Base-by-base conservation (phyloP, 2,888 invertebrate species). In the Eupithecia inturbata region DNA sequence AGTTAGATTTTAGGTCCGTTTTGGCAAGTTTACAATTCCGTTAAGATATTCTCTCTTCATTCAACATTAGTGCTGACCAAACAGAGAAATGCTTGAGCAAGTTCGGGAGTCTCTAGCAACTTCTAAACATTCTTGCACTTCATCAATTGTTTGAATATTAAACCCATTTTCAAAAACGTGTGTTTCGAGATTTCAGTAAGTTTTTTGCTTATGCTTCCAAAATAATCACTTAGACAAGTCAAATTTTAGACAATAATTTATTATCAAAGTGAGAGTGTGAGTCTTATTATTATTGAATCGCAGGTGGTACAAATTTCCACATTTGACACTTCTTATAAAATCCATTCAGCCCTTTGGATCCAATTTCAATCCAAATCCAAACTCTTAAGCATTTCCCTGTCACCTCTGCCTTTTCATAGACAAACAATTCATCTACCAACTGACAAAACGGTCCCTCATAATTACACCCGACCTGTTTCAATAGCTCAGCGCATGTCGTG, bases 401-500 rank as follows among this genome's bases (percentile, higher is more conserved):
- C 26, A 9, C 10, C 28, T 16, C 60, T 10, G 60, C 28, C 60
- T 16, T 16, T 26, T 28, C 60, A 60, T 28, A 28, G 60, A 28
- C 28, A 45, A 60, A 26, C 14, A 16, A 31, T 62, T 31, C 3
- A 26, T 60, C 62, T 31, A 31, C 9, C 62, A 36, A 22, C 26
- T 22, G 39, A 14, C 66, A 39, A 39, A 39, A 36, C 39, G 39
- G 36, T 7, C 36, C 53, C 5, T 12, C 1, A 26, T 26, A 26
- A 12, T 7, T 2, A 19, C 14, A 16, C 36, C 3, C 66, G 33
- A 26, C 72, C 86, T 79, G 86, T 89, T 88, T 91, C 89, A 92
- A 88, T 90, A 82, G 80, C 85, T 85, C 87, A 82, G 81, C 82
- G 82, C 81, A 82, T 53, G 49, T 53, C 77, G 81, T 72, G 39